These are phyloP conservation scores for Manis javanica DNA, from an alignment of 2,797 vertebrate species.

Conservation along the genomic window DNA sequence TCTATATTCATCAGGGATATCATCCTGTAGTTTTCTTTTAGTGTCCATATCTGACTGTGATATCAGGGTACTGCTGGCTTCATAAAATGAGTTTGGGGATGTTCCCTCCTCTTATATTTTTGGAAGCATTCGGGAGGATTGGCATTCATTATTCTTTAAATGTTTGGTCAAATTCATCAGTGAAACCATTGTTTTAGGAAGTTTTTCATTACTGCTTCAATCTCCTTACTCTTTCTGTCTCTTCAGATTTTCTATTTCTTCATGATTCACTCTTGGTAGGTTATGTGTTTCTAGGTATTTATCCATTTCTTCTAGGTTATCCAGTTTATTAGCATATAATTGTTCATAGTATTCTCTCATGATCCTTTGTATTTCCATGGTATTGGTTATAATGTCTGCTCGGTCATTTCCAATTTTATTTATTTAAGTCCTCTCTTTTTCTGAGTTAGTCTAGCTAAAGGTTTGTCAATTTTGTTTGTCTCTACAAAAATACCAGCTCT, in stretches of 20 bases:
- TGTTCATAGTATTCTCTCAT: neutral
- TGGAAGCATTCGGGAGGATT: neutral
- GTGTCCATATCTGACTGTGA: neutral
- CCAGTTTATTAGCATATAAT: neutral
- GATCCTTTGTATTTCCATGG: neutral
- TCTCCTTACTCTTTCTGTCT: neutral
- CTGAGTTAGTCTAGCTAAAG: neutral
- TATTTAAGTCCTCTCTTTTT: neutral
- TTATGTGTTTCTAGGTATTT: neutral
- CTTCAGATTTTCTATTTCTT: slow-evolving; percentile 2
- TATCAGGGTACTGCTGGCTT: neutral
- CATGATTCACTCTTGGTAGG: neutral
- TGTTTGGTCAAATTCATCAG: neutral
- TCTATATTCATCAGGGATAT: neutral
- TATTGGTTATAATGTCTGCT: neutral
- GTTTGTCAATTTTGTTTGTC: neutral
- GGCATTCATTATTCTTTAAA: neutral
- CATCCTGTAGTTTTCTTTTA: neutral
- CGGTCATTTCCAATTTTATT: neutral
- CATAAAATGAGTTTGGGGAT: neutral
- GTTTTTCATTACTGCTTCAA: neutral
- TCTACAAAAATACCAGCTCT: neutral
- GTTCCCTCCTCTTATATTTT: neutral
- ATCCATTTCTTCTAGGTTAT: neutral
- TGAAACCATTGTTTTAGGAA: neutral